phyloP scores from a whole-genome alignment of 2,888 invertebrate species.

The Andrena haemorrhoa region DNA sequence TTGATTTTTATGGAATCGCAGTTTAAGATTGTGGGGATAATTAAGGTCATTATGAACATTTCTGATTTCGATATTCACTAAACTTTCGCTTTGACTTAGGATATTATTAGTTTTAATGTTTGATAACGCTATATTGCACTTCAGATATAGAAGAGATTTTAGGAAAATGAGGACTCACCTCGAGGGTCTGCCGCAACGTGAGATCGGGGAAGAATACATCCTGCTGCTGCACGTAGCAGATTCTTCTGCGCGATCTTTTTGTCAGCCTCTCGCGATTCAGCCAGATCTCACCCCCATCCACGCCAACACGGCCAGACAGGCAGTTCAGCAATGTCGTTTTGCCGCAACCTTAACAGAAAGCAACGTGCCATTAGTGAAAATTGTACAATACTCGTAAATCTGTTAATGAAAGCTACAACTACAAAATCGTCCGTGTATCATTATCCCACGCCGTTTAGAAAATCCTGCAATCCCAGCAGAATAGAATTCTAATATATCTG shows the following conservation, averaged over 20 bases:
- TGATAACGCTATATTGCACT: no score
- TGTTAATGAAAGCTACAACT: background rate
- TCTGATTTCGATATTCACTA: no score
- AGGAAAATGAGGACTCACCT: conserved; percentile 84
- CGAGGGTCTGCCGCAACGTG: conserved; percentile 91
- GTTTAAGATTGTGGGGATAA: no score
- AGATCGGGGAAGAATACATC: conserved; percentile 93
- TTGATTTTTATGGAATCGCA: no score
- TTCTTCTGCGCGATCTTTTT: conserved; percentile 90
- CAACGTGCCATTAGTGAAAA: background rate
- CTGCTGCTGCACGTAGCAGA: conserved; percentile 93
- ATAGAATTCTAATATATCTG: background rate
- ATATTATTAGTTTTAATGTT: no score
- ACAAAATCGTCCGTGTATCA: background rate
- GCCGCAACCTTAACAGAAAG: conserved; percentile 86
- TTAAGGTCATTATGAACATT: no score
- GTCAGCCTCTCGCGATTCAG: conserved; percentile 88
- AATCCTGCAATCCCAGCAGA: background rate
- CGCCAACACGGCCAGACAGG: conserved; percentile 89
- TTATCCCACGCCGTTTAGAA: background rate
- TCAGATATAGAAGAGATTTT: background rate
- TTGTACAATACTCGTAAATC: background rate
- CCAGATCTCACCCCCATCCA: conserved; percentile 89
- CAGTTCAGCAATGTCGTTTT: conserved; percentile 93
- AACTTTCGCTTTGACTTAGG: no score